Base-by-base conservation (phyloP, 2,888 invertebrate species). In the Druceiella hillmani region DNA sequence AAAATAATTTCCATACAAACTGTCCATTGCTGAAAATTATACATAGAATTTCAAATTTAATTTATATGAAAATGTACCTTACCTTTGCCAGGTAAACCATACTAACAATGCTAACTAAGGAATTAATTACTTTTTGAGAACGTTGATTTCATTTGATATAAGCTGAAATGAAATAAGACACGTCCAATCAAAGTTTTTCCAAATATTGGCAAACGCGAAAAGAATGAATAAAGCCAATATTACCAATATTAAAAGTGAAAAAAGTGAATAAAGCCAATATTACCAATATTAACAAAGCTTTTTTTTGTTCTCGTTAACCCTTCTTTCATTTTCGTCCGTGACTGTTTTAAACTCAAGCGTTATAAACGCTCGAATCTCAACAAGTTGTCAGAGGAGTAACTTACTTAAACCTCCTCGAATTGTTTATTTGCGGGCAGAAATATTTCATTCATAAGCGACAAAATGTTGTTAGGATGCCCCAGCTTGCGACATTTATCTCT, bases 391-490 rank as follows among this genome's bases (percentile, higher is more conserved):
- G 61, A 42, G 62, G 64, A 36, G 52, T 68, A 1, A 57, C 66
- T 43, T 56, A n/a, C n/a, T n/a, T 62, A 17, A 66, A 62, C 44
- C 52, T 70, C 42, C 66, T 66, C 46, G 70, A 70, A 58, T 55
- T 70, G 49, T 65, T 68, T 44, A 62, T 70, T 40, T 59, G 61
- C 55, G 56, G n/a, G 55, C 47, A 68, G 67, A 9, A 68, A 69
- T 43, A 58, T 70, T 52, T 62, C 62, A 2, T 65, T 61, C 37
- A 52, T 69, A 32, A 52, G 87, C 78, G 40, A 86, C 77, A 53
- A 83, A 75, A 64, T 86, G 79, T 63, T 90, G 83, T 62, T 85
- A 81, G 55, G 78, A 76, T 46, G 89, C 81, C 58, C 80, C 75
- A 51, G 76, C 76, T 65, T 90, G 43, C 77, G 87, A 55, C 85